Evolutionary conservation across 2,113 vertebrate genomes (phyloP), one percentile per base, ranked within the genome.

Genomic region (Dascyllus trimaculatus): DNA sequence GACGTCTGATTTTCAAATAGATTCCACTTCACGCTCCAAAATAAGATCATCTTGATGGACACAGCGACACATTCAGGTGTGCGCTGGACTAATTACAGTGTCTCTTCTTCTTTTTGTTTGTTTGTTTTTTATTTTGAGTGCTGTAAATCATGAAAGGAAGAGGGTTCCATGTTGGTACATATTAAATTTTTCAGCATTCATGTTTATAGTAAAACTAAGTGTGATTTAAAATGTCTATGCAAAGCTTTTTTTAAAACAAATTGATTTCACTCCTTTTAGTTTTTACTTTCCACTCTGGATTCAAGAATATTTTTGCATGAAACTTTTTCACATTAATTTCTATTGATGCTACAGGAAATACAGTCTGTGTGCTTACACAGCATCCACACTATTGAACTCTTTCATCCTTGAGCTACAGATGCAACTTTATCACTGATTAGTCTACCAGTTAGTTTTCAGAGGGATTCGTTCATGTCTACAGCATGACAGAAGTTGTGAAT

Each of bases 191-290:
- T 92, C 83, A 92, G 84, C 89, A 90, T 86, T 92, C 89, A 92
- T 94, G 93, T 95, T 93, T 94, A 85, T 93, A 94, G 92, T 94
- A 94, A 94, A 93, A 73, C 48, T 91, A 85, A 85, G 89, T 94
- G 85, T 93, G 86, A 91, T 92, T 94, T 84, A 92, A 95, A 91
- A 57, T 77, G 78, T 80, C 78, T 81, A 82, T 84, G 71, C 52
- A 66, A 80, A 84, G 53, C 10, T 86, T 70, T 45, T 17, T 43
- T 43, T 35, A 9, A n/a, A n/a, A n/a, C 9, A 5, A 0, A 46
- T 46, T 54, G 29, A 11, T 38, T 18, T 8, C 2, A 22, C 10
- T 32, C 7, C 21, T n/a, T 46, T 21, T 32, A 5, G 1, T 59
- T 22, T 73, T 60, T 48, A 10, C 11, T 29, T 21, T 11, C 11